These are phyloP conservation scores for Trochalopteron elliotii DNA, from an alignment of 2,113 vertebrate genomes.

Conservation along the genomic window DNA sequence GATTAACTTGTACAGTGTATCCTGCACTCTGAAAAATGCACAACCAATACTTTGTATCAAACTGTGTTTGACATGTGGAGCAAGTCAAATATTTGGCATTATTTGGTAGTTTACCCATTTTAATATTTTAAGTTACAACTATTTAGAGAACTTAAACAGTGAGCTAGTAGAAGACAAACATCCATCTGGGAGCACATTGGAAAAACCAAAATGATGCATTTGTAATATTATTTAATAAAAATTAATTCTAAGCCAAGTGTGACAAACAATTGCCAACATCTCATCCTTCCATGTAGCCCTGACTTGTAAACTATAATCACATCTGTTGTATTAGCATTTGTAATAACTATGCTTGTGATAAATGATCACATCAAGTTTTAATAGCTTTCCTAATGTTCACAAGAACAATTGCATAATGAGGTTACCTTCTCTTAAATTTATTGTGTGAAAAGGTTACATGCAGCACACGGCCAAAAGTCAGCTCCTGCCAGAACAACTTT, in stretches of 20 bases:
- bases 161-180: background rate
- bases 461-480: background rate
- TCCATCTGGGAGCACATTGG: background rate
- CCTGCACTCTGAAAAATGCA: background rate
- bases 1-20: background rate
- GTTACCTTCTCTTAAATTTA: background rate
- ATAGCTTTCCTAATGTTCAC: conserved; percentile 21
- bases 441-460: background rate
- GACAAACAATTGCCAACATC: conserved; percentile 32
- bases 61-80: background rate
- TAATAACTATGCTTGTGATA: conserved; percentile 19
- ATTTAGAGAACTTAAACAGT: background rate
- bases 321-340: conserved; percentile 27
- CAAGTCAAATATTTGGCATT: background rate
- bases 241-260: conserved; percentile 30
- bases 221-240: conserved; percentile 18
- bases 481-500: background rate
- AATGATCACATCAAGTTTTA: background rate
- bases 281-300: background rate
- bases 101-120: background rate
- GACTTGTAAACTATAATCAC: conserved; percentile 28
- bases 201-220: conserved; percentile 1
- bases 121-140: background rate
- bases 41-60: background rate
- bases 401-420: background rate